phyloP scores from a whole-genome alignment of 2,888 invertebrate genomes.

The Gymnoscelis rufifasciata region DNA sequence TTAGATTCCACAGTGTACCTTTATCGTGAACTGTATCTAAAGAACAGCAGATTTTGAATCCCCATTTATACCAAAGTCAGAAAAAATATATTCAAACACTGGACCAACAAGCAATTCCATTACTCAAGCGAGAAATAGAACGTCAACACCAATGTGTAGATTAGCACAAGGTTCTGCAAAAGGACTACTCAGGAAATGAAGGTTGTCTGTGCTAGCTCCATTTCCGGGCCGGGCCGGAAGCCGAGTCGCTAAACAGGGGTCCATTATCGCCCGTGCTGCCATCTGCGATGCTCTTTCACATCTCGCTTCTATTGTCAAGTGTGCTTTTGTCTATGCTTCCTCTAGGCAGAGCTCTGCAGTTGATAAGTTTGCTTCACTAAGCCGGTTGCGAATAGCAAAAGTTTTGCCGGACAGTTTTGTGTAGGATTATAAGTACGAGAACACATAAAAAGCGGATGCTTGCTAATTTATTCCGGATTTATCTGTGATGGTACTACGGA shows the following conservation, averaged over 20 bases:
- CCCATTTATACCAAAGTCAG: no score
- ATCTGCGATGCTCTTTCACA: conserved; percentile 49
- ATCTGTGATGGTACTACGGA: no score
- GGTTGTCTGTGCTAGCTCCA: conserved; percentile 65
- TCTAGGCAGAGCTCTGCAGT: conserved; percentile 2
- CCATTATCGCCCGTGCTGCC: conserved; percentile 54
- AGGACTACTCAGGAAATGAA: conserved; percentile 66
- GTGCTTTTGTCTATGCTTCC: conserved; percentile 34
- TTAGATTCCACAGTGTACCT: no score
- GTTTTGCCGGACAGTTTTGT: background rate
- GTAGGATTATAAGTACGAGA: background rate
- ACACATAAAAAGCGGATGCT: no score
- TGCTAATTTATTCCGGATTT: no score
- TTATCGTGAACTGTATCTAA: no score
- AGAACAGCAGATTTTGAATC: no score
- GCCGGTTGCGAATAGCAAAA: background rate
- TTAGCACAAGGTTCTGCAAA: conserved; percentile 37
- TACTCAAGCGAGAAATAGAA: conserved; percentile 17
- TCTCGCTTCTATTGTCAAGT: conserved; percentile 45
- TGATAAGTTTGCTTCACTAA: background rate
- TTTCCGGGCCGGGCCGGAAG: conserved; percentile 58
- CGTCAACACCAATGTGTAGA: conserved; percentile 31
- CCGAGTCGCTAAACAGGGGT: conserved; percentile 51
- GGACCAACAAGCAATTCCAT: background rate
- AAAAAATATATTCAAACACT: no score